Conservation (phyloP, 1,140 invertebrate species). For the Trichonephila inaurata region DNA sequence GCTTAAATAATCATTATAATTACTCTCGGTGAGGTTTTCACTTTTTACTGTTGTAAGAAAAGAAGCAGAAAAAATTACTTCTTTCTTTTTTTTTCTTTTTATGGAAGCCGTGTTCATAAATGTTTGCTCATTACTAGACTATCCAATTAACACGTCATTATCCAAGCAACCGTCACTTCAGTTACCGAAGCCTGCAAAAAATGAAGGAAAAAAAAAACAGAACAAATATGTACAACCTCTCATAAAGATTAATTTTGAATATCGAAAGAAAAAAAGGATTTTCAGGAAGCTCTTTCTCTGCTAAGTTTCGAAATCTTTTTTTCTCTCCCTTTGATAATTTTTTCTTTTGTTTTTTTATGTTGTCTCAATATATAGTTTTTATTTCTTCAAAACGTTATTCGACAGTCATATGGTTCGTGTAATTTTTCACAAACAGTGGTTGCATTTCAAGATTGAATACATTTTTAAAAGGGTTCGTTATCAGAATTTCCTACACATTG, state of each 20-base stretch:
- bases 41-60: background rate
- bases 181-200: background rate
- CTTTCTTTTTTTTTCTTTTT: background rate
- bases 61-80: background rate
- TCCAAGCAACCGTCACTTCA: background rate
- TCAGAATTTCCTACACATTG: no score
- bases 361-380: background rate
- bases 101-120: background rate
- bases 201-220: background rate
- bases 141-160: background rate
- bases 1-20: background rate
- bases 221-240: background rate
- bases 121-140: background rate
- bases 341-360: background rate
- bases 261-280: background rate
- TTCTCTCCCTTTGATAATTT: background rate
- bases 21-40: background rate
- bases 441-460: no score
- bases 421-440: no score
- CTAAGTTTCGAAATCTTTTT: background rate
- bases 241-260: background rate
- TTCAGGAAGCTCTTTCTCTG: background rate
- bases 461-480: no score
- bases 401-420: background rate
- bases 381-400: background rate